Conservation (phyloP, 1,140 invertebrate species). For the Drosophila eugracilis region DNA sequence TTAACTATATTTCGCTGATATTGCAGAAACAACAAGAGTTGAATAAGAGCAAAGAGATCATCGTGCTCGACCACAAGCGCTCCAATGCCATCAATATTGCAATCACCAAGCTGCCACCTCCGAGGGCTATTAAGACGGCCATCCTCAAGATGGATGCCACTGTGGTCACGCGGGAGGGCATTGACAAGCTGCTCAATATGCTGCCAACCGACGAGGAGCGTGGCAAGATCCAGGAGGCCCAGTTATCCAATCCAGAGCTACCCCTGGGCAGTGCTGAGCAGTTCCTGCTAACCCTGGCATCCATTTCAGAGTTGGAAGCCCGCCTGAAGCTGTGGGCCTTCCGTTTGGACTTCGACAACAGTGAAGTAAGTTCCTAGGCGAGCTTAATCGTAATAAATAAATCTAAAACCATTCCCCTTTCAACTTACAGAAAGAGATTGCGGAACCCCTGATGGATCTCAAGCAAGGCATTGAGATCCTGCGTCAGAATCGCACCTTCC, state of each 20-base stretch:
- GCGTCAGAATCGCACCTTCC: conserved; percentile 96
- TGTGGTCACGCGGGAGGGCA: conserved; percentile 99
- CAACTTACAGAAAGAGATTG: conserved; percentile 92
- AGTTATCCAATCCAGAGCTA: conserved; percentile 94
- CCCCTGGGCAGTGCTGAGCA: conserved; percentile 99
- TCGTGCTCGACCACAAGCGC: conserved; percentile 98
- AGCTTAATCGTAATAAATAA: too few relatives aligned
- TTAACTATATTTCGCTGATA: conserved; percentile 10
- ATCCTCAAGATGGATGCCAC: conserved; percentile 99
- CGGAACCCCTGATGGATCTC: conserved; percentile 98
- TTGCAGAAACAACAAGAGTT: conserved; percentile 95
- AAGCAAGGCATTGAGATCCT: conserved; percentile 97
- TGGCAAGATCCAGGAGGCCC: conserved; percentile 97
- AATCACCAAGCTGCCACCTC: conserved; percentile 99
- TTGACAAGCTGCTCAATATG: conserved; percentile 99
- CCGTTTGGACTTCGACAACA: conserved; percentile 98
- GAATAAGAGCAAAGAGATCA: conserved; percentile 97
- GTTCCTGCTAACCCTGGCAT: conserved; percentile 97
- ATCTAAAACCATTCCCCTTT: background rate
- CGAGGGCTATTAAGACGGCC: conserved; percentile 98
- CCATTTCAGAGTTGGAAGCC: conserved; percentile 97
- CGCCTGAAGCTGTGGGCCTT: conserved; percentile 99
- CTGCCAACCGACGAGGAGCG: conserved; percentile 98
- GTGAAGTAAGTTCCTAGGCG: conserved; percentile 90
- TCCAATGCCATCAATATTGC: conserved; percentile 99